Conservation (phyloP, 1,140 invertebrate species). For the Parapsyche elsis region DNA sequence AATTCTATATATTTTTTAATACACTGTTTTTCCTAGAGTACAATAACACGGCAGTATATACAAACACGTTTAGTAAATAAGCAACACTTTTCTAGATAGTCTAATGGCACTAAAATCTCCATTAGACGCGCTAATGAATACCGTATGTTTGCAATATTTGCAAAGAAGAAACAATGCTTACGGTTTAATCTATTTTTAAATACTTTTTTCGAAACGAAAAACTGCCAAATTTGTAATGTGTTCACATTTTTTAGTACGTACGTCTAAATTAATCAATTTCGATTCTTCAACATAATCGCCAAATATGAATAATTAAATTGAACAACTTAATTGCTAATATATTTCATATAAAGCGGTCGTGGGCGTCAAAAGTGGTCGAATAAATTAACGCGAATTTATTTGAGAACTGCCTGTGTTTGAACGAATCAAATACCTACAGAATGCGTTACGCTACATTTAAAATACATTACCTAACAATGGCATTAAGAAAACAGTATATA, state of each 20-base stretch:
- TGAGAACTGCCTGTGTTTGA: too few species aligned
- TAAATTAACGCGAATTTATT: background rate
- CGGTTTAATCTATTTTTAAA: constrained; percentile 23
- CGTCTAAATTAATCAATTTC: constrained; percentile 18
- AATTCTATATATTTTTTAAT: too few species aligned
- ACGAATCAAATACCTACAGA: too few species aligned
- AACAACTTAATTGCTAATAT: constrained; percentile 5
- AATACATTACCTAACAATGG: too few species aligned
- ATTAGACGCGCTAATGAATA: constrained; percentile 29
- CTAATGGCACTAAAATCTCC: constrained; percentile 19
- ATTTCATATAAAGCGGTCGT: background rate
- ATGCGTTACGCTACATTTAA: too few species aligned
- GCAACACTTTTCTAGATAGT: constrained; percentile 5
- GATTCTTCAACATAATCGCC: background rate
- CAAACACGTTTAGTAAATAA: background rate
- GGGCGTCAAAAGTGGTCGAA: background rate
- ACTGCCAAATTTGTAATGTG: too few species aligned
- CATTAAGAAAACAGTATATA: too few species aligned
- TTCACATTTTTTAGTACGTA: background rate
- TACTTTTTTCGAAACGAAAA: background rate
- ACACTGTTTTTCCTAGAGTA: too few species aligned
- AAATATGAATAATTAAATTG: constrained; percentile 38
- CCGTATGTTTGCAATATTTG: background rate
- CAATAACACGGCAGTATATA: too few species aligned
- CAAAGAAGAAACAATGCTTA: constrained; percentile 4